Percentiles rank a stretch among this genome's conserved stretches.
These are phyloP conservation scores for Sinocyclocheilus maitianheensis DNA, from an alignment of 2,113 vertebrate genomes.

Conservation along the genomic window DNA sequence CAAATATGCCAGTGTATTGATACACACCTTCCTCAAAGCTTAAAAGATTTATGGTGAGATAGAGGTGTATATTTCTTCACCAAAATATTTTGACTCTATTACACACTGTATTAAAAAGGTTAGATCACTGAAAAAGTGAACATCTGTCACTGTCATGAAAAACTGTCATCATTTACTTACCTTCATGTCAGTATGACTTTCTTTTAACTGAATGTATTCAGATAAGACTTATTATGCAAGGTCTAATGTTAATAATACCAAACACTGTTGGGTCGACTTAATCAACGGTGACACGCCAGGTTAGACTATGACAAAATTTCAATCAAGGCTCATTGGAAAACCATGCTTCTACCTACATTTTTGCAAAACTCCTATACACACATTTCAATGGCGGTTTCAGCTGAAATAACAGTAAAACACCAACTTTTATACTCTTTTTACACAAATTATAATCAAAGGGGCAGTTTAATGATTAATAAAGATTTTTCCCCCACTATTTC, in stretches of 20 bases:
- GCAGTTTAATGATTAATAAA: no score
- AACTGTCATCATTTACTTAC: background rate
- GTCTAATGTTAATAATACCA: background rate
- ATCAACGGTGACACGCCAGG: background rate
- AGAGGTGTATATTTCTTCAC: background rate
- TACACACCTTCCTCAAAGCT: constrained; percentile 13
- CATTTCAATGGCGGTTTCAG: no score
- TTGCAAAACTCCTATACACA: no score
- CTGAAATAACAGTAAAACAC: no score
- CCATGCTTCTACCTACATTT: no score
- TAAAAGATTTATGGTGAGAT: constrained; percentile 12
- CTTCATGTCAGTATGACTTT: background rate
- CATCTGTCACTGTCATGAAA: no score
- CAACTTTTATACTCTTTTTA: no score
- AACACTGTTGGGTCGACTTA: background rate
- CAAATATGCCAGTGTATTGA: constrained; percentile 4
- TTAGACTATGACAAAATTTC: no score
- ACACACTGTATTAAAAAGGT: background rate
- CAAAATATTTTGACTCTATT: background rate
- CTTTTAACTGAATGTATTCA: background rate
- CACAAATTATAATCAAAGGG: no score
- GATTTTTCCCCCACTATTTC: no score
- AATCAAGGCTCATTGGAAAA: no score
- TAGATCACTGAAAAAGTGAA: background rate
- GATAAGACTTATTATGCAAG: background rate